These are phyloP conservation scores for Pharmacophagus antenor DNA, from an alignment of 2,888 invertebrate species.

Conservation along the genomic window DNA sequence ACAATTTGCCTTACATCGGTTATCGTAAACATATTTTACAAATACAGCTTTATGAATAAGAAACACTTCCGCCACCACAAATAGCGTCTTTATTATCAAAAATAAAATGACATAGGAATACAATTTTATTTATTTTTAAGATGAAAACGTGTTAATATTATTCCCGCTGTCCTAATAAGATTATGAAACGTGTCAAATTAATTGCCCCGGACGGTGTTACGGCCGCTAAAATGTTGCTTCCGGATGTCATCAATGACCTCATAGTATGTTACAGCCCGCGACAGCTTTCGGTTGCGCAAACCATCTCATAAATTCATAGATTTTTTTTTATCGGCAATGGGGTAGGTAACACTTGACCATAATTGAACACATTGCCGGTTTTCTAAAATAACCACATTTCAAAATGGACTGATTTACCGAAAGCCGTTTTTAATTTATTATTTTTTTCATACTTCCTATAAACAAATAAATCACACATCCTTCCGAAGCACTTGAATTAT, in stretches of 20 bases:
- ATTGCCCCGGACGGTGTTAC: background rate
- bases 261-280: too few species aligned
- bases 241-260: background rate
- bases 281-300: too few species aligned
- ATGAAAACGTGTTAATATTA: background rate
- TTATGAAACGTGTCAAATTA: constrained; percentile 24
- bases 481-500: too few species aligned
- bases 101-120: background rate
- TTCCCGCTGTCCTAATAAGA: constrained; percentile 21
- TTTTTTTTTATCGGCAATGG: too few species aligned
- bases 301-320: too few species aligned
- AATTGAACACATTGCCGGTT: too few species aligned
- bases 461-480: too few species aligned
- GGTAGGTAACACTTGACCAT: too few species aligned
- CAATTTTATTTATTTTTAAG: background rate
- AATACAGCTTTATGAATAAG: background rate
- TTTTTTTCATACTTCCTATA: too few species aligned
- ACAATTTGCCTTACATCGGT: background rate
- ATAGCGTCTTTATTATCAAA: constrained; percentile 3
- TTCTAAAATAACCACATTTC: too few species aligned
- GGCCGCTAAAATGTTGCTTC: constrained; percentile 21
- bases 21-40: background rate
- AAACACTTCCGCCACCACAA: constrained; percentile 7
- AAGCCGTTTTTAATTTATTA: too few species aligned
- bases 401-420: too few species aligned